Base-by-base conservation (phyloP, 2,797 vertebrate genomes). In the Peromyscus melanophrys region DNA sequence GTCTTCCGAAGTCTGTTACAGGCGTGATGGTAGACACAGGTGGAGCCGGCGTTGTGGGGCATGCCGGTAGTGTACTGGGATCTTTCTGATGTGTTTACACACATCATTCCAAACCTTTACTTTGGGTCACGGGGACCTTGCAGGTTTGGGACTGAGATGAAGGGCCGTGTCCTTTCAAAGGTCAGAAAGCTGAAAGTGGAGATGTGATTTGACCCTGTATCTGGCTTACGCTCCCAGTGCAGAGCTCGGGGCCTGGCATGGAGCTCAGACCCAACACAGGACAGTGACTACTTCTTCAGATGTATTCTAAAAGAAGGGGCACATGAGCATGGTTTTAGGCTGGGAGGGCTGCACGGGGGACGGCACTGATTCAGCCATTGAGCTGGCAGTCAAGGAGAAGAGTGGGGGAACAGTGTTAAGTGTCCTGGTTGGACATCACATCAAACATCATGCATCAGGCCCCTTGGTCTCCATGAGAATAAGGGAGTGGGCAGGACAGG, bases 51-150 rank as follows among this genome's bases (percentile, higher is more conserved):
- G 6, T 4, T 59, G 71, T 29, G 43, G 17, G 59, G 2, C 7
- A 19, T 34, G 16, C n/a, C 2, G 3, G 57, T 31, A 23, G 37
- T 6, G 6, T 40, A 0, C 37, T 6, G 16, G 31, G 9, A 6
- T 17, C 31, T 14, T 2, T 19, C 61, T 23, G 17, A 0, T 4
- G 0, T 82, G 43, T 21, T 59, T 46, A 81, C 19, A 16, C 0
- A 1, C 27, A 46, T 21, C 37, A 10, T 23, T 37, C 71, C 76
- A 61, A 86, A 92, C 57, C 34, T 9, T 76, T 55, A 19, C n/a
- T 0, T 4, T n/a, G 61, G 75, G 75, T 55, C 3, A 1, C 29
- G 7, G 65, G 65, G 19, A 55, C 46, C 19, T 85, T 69, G 52
- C 8, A 40, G 61, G 81, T 17, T 8, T 7, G 13, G n/a, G 25